A percentile compares a stretch with the other conserved stretches of the same genome.
These are phyloP conservation scores for Acipenser ruthenus DNA, from an alignment of 2,797 vertebrate species.

Conservation along the genomic window DNA sequence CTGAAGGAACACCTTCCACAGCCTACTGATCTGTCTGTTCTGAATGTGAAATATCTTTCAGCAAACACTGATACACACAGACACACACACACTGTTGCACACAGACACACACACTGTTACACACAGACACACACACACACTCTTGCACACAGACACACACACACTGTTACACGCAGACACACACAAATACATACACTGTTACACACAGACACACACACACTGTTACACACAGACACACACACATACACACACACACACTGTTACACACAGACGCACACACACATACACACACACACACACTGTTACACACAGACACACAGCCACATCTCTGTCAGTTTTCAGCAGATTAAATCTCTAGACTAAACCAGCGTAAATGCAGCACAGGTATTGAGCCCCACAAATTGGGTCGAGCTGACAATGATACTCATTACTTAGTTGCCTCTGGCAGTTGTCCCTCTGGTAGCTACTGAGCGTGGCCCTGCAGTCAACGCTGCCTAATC, in stretches of 20 bases:
- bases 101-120: neutral
- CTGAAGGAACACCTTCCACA: too few species aligned
- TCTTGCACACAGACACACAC: too few species aligned
- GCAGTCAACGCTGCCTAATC: constrained; percentile 29
- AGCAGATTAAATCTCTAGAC: constrained; percentile 8
- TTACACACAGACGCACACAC: too few species aligned
- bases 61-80: neutral
- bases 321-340: constrained; percentile 4
- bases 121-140: neutral
- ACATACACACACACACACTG: too few species aligned
- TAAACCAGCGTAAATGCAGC: constrained; percentile 12
- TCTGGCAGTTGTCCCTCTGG: constrained; percentile 21
- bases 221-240: too few species aligned
- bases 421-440: constrained; percentile 22
- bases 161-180: too few species aligned
- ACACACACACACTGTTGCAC: neutral
- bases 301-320: too few species aligned
- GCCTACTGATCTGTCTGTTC: too few species aligned
- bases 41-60: too few species aligned
- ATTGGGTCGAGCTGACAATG: constrained; percentile 20
- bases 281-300: too few species aligned
- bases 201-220: too few species aligned
- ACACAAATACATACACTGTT: too few species aligned
- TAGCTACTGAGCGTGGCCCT: constrained; percentile 13
- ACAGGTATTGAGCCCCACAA: constrained; percentile 11